phyloP scores from a whole-genome alignment of 2,888 invertebrate species.

The Elmis aenea region DNA sequence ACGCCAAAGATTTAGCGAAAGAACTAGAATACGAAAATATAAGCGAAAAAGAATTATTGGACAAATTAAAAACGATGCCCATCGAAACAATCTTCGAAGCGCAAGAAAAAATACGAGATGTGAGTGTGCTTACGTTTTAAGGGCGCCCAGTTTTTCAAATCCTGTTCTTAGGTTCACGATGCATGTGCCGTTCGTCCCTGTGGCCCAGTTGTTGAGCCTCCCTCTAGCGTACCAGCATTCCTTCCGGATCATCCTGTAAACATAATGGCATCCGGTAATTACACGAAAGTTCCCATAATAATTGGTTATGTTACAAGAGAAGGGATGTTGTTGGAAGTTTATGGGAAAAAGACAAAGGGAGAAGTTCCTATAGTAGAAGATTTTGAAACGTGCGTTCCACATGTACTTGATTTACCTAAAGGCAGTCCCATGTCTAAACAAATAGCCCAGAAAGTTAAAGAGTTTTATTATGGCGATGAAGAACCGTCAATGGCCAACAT shows the following conservation, averaged over 20 bases:
- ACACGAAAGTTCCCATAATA: constrained; percentile 39
- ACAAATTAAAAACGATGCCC: constrained; percentile 34
- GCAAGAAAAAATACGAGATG: constrained; percentile 21
- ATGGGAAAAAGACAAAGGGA: constrained; percentile 7
- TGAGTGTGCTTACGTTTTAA: too few relatives aligned
- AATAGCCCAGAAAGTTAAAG: constrained; percentile 43
- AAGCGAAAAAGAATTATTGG: constrained; percentile 39
- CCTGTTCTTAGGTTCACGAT: constrained; percentile 7
- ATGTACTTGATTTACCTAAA: background rate
- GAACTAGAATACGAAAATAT: constrained; percentile 3
- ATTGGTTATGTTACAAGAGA: constrained; percentile 39
- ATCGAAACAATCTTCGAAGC: constrained; percentile 13
- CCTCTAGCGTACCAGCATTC: constrained; percentile 30
- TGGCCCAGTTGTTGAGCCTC: constrained; percentile 27
- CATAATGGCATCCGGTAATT: constrained; percentile 34
- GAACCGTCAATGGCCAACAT: constrained; percentile 40
- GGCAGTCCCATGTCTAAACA: constrained; percentile 21
- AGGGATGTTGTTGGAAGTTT: constrained; percentile 33
- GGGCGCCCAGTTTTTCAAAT: background rate
- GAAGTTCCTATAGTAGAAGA: constrained; percentile 9
- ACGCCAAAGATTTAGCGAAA: constrained; percentile 31
- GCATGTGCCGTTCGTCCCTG: too few relatives aligned
- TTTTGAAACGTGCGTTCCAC: background rate
- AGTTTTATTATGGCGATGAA: constrained; percentile 46
- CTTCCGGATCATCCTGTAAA: constrained; percentile 33